Evolutionary conservation across 2,113 vertebrate species (phyloP), one percentile per base, ranked within the genome.

Genomic region (Geothlypis trichas): DNA sequence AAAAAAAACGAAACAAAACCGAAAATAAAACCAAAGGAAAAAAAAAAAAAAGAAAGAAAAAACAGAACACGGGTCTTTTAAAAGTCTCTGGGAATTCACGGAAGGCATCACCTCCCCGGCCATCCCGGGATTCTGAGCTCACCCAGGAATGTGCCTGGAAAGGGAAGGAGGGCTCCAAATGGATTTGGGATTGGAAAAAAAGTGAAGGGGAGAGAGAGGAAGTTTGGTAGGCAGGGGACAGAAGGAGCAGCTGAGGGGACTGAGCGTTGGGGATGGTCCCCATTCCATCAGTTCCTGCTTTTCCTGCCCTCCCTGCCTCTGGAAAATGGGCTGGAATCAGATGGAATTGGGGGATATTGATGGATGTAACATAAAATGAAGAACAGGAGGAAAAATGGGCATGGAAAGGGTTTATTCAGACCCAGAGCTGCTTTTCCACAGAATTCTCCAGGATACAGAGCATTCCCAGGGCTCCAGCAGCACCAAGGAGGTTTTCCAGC

Each of bases 231-330:
- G 51, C 9, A 54, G 19, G 51, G 72, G 68, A 19, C 57, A 15
- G 24, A 41, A 73, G 71, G 51, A 59, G 58, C 63, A 72, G 57
- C 57, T 35, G 87, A 26, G 16, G 62, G 58, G 87, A 69, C 84
- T 24, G 78, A 61, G 68, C 27, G 0, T 0, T 0, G 2, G 71
- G 68, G 62, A n/a, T 1, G 2, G 5, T 4, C 27, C 76, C 57
- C 4, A 5, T n/a, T 31, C n/a, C 92, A 35, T 9, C 77, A 41
- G 51, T 22, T 84, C 84, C 54, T 0, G 0, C 37, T 59, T 57
- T 35, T 47, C 75, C 82, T 69, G 41, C 89, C 9, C 30, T 35
- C 75, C 42, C 88, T 24, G 30, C 76, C 58, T 46, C 78, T 27
- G 44, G 90, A 83, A 89, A n/a, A 61, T 4, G 21, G 68, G 59